Evolutionary conservation across 2,797 vertebrate species (phyloP), one percentile per base, ranked within the genome.

Genomic region (Melanotaenia trifasciata): DNA sequence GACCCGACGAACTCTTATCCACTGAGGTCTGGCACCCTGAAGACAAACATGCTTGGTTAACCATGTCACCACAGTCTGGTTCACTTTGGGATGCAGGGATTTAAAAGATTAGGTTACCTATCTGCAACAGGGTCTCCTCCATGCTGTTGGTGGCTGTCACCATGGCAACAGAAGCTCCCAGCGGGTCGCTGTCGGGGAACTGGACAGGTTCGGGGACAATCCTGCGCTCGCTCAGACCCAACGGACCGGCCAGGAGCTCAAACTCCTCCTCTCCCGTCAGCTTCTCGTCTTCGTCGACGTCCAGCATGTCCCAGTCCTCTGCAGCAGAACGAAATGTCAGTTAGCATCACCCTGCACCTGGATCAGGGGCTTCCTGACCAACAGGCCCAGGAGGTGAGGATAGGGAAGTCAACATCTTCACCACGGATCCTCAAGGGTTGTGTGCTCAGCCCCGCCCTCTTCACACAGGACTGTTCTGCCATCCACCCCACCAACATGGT

Each of bases 291-390:
- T 99, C 97, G 0, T 98, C 97, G n/a, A 99, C 94, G 57, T 99
- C 98, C 86, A 99, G 88, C 97, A 99, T 99, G 91, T 99, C 98
- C 98, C 98, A 99, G 91, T 99, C 98, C 93, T 99, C 98, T 99
- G 94, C 30, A 89, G 61, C 0, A 0, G n/a, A 43, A 61, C 30
- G 28, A 3, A 53, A n/a, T 10, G 6, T n/a, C 9, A 26, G 3
- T 53, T 2, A 38, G 51, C 26, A 3, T 24, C 32, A 6, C 43
- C 1, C 35, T 3, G 26, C 26, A 4, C 33, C 33, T 8, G 33
- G 43, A 45, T 5, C 43, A 1, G 43, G 11, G 14, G 3, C 43
- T 18, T 7, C 22, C 3, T 12, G 4, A 32, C 30, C 30, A 32
- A 6, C 30, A 32, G 30, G 30, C 5, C 30, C 30, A 32, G 30